phyloP scores from a whole-genome alignment of 2,113 vertebrate genomes.

The Pseudorectes ferrugineus region DNA sequence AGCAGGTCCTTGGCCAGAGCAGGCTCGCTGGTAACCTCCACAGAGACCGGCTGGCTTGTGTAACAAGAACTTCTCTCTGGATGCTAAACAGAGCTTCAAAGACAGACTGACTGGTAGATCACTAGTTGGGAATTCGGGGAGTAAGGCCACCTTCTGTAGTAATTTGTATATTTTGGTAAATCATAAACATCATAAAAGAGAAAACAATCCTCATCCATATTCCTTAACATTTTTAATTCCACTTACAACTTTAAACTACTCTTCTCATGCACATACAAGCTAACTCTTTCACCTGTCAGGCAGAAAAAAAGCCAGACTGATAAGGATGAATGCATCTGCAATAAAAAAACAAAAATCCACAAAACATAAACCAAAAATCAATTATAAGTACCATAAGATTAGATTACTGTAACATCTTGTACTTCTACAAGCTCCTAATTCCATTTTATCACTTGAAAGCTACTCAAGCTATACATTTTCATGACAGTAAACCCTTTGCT shows the following conservation, averaged over 20 bases:
- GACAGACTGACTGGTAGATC: background rate
- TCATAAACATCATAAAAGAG: background rate
- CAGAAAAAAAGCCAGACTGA: background rate
- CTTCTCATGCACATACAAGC: background rate
- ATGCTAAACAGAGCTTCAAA: background rate
- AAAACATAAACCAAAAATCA: background rate
- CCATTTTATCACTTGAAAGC: background rate
- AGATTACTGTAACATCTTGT: background rate
- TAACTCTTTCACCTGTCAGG: background rate
- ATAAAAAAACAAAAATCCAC: background rate
- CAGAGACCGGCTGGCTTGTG: background rate
- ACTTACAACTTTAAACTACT: background rate
- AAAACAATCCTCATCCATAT: background rate
- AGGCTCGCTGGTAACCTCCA: fast-evolving
- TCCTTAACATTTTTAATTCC: background rate
- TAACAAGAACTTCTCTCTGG: background rate
- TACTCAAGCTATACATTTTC: background rate
- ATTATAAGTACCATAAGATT: background rate
- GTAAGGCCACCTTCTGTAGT: background rate
- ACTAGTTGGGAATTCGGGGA: fast-evolving
- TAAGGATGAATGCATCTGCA: background rate
- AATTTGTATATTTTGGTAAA: background rate
- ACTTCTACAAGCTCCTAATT: background rate
- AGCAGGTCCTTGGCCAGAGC: background rate
- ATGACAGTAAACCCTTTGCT: background rate